Evolutionary conservation across 2,113 vertebrate species (phyloP).

Genomic region (Platycercus adscitus): DNA sequence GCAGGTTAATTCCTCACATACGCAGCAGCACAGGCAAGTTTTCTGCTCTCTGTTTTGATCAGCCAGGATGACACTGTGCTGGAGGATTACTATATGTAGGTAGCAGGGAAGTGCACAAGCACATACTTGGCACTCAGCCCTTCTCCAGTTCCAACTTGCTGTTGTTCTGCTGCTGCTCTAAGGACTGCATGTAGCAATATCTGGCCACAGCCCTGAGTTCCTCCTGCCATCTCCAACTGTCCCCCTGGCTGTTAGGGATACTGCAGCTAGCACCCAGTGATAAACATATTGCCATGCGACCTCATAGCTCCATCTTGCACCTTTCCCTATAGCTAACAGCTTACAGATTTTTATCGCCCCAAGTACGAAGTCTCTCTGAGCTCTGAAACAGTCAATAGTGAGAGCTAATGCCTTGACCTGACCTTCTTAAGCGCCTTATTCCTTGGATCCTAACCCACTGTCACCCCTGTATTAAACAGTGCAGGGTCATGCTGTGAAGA

Average conservation of each 20-base stretch:
- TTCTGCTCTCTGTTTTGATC: not conserved
- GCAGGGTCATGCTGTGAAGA: not conserved
- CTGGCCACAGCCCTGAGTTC: not conserved
- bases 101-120: not conserved
- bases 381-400: not conserved
- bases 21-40: not conserved
- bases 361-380: not conserved
- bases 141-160: not conserved
- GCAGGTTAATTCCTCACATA: not conserved
- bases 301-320: not conserved
- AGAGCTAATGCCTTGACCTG: not conserved
- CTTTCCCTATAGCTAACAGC: not conserved
- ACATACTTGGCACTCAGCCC: not conserved
- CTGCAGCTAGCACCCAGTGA: not conserved
- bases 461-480: not conserved
- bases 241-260: not conserved
- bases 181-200: not conserved
- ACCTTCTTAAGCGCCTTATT: not conserved
- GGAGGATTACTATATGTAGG: not conserved
- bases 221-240: not conserved
- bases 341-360: not conserved
- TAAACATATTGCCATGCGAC: not conserved
- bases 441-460: not conserved
- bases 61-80: not conserved
- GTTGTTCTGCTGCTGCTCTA: not conserved